phyloP scores from a whole-genome alignment of 1,140 invertebrate species.

The Eciton burchellii region DNA sequence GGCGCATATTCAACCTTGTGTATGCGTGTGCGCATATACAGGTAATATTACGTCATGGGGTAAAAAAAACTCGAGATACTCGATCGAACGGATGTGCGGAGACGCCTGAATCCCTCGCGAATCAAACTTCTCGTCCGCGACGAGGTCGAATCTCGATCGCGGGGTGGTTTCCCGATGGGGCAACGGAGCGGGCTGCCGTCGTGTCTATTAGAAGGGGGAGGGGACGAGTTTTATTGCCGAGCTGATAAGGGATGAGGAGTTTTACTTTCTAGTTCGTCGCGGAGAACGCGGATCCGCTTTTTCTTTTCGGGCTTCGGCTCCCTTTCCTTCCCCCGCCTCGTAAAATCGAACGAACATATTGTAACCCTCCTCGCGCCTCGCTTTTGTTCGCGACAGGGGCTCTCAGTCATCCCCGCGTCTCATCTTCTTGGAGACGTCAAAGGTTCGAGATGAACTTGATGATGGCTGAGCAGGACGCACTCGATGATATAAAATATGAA shows the following conservation, averaged over 20 bases:
- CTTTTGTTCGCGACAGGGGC: conserved; percentile 8
- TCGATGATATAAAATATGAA: too few species aligned
- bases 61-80: neutral
- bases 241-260: conserved; percentile 73
- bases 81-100: conserved; percentile 15
- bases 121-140: conserved; percentile 21
- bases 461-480: too few species aligned
- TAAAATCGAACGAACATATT: conserved; percentile 68
- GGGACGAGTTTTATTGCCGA: conserved; percentile 73
- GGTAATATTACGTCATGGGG: neutral
- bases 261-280: conserved; percentile 61
- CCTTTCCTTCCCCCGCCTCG: conserved; percentile 5
- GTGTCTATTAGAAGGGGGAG: conserved; percentile 63
- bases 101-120: conserved; percentile 23
- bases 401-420: neutral
- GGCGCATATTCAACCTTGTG: neutral
- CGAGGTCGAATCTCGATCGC: conserved; percentile 45
- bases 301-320: neutral
- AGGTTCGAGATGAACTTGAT: too few species aligned
- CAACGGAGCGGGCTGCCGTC: conserved; percentile 24
- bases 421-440: too few species aligned
- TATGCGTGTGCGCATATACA: too few species aligned
- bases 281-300: conserved; percentile 50
- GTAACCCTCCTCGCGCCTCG: conserved; percentile 31
- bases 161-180: conserved; percentile 22